phyloP scores from a whole-genome alignment of 1,140 invertebrate genomes.

The Meloidogyne hapla region DNA sequence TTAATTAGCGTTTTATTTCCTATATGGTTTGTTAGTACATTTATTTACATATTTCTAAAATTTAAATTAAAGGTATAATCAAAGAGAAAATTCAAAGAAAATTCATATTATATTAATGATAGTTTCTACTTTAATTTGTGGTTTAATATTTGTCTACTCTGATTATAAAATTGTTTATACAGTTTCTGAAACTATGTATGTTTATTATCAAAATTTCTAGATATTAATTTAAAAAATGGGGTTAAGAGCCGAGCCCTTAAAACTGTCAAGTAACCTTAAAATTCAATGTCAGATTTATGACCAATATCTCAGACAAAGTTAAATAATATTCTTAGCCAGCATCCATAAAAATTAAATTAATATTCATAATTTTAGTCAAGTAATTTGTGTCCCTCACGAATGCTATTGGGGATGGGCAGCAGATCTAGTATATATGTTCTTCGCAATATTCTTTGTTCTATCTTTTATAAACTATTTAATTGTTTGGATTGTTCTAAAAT shows the following conservation, averaged over 20 bases:
- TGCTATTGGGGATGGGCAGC: neutral
- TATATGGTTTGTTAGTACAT: neutral
- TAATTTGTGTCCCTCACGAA: neutral
- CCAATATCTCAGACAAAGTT: no score
- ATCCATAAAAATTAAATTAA: neutral
- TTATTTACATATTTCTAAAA: neutral
- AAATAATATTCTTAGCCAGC: no score
- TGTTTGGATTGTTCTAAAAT: neutral
- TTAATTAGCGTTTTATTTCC: neutral
- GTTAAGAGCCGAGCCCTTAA: no score
- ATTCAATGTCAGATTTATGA: no score
- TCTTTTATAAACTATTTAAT: neutral
- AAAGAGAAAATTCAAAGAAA: slow-evolving; percentile 2
- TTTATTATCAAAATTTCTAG: neutral
- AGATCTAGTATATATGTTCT: neutral
- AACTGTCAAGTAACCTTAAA: no score
- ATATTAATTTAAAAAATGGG: no score
- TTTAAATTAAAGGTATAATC: neutral
- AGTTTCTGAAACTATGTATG: neutral
- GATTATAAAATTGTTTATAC: neutral
- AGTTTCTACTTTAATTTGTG: neutral
- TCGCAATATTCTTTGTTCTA: neutral
- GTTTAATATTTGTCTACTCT: neutral
- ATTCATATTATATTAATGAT: neutral
- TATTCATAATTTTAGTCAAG: neutral